Conservation (phyloP, 1,140 invertebrate genomes). For the Helicoverpa armigera region DNA sequence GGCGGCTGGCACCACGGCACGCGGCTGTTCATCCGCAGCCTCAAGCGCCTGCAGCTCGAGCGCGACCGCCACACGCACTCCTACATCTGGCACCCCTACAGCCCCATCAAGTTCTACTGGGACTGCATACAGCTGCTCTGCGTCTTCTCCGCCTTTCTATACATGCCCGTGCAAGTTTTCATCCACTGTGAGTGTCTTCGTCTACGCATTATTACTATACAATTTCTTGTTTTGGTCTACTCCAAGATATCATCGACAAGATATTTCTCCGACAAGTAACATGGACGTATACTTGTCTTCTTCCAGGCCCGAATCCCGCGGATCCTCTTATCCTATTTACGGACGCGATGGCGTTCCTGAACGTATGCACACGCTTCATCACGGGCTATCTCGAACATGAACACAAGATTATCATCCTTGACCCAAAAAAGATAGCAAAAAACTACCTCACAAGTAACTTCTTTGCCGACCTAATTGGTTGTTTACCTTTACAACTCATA, state of each 20-base stretch:
- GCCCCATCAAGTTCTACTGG: constrained; percentile 65
- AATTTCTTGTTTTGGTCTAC: too few species aligned
- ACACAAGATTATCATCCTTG: constrained; percentile 55
- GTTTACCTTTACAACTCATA: constrained; percentile 63
- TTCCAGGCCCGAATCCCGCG: constrained; percentile 60
- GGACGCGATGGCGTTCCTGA: constrained; percentile 56
- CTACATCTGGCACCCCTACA: constrained; percentile 66
- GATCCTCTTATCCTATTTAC: constrained; percentile 60
- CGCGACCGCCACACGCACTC: constrained; percentile 50
- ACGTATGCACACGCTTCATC: constrained; percentile 58
- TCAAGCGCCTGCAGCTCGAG: constrained; percentile 53
- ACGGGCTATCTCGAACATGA: constrained; percentile 64
- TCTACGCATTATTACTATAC: not conserved
- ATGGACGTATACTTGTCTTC: not conserved
- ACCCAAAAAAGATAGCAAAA: constrained; percentile 52
- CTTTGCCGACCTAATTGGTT: constrained; percentile 55
- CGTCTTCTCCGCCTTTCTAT: constrained; percentile 49
- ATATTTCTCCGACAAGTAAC: not conserved
- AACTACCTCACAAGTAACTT: constrained; percentile 57
- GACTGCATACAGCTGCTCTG: constrained; percentile 52
- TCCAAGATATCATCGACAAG: not conserved
- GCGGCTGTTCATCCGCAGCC: constrained; percentile 55
- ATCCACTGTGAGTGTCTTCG: constrained; percentile 53
- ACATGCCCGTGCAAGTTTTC: constrained; percentile 67
- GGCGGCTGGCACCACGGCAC: constrained; percentile 62